Evolutionary conservation across 2,113 vertebrate species (phyloP).

Genomic region (Anolis sagrei): DNA sequence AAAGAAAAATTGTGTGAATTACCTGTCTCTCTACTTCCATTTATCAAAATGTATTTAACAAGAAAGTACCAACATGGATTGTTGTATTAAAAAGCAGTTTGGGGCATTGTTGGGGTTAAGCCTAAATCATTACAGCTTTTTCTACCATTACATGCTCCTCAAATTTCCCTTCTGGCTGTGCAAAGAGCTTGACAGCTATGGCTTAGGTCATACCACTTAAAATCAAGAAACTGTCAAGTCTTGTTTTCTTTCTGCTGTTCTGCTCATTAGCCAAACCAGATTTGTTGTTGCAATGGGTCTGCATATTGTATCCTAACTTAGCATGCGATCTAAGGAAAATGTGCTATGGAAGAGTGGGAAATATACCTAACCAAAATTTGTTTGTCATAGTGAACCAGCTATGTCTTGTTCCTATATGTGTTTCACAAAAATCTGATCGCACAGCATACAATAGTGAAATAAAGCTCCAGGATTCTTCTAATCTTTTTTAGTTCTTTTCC

Average conservation of each 20-base stretch:
- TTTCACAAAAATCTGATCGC: constrained; percentile 58
- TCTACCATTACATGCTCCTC: constrained; percentile 40
- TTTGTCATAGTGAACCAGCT: constrained; percentile 50
- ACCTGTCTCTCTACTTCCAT: constrained; percentile 37
- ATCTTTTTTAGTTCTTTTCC: background rate
- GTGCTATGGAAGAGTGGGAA: constrained; percentile 33
- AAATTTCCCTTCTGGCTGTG: constrained; percentile 66
- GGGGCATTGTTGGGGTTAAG: constrained; percentile 58
- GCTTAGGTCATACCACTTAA: constrained; percentile 64
- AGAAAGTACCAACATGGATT: constrained; percentile 43
- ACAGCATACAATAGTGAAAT: constrained; percentile 53
- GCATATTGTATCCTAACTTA: constrained; percentile 25
- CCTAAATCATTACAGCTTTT: constrained; percentile 62
- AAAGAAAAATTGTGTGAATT: constrained; percentile 26
- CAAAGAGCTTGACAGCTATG: constrained; percentile 55
- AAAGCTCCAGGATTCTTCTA: constrained; percentile 40
- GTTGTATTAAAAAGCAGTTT: constrained; percentile 51
- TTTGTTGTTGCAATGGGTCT: constrained; percentile 39
- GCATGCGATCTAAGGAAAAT: constrained; percentile 59
- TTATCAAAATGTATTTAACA: constrained; percentile 67
- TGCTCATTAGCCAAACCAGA: constrained; percentile 70
- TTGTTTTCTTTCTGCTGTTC: constrained; percentile 60
- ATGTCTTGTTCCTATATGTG: constrained; percentile 57
- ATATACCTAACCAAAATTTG: background rate
- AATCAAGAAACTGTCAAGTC: constrained; percentile 66